Evolutionary conservation across 2,797 vertebrate species (phyloP), one percentile per base, ranked within the genome.

Genomic region (Crocodylus rhombifer): DNA sequence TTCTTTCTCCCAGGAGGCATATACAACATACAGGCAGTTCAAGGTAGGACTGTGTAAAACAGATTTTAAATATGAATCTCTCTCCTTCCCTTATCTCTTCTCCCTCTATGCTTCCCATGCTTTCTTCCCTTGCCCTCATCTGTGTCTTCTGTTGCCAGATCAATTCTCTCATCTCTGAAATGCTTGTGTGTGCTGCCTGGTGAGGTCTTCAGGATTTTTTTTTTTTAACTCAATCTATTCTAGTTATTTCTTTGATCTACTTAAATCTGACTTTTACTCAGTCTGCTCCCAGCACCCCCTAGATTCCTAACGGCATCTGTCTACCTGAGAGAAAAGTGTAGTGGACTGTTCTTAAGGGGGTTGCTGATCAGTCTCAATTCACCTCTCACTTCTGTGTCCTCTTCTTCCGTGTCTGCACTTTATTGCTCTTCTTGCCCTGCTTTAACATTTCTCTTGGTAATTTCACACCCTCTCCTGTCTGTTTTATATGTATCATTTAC

Each of bases 221-320:
- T 90, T 84, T 76, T 86, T 74, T 78, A 28, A 60, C 21, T 80
- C 25, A 87, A 67, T 73, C 84, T 67, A 62, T 87, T 86, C 21
- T 56, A n/a, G 1, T 63, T 89, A 21, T 84, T 18, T 51, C 73
- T 87, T 26, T 87, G 57, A 82, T 28, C 5, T 1, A 83, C 33
- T 94, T 83, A 30, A 0, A 1, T 73, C 79, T 69, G 14, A 4
- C 1, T 78, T 61, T 69, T 28, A 21, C 51, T 6, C 12, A 33
- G 84, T 62, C 86, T 42, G 51, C 69, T 84, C 21, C 21, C 62
- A 33, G 58, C 77, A 78, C 73, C 58, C 74, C 21, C 56, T 76
- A 14, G 77, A 86, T 36, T 94, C 82, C 77, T 78, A 62, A 55
- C 26, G 75, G 58, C 65, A 90, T 89, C 84, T 92, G 36, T 55